phyloP scores from a whole-genome alignment of 1,140 invertebrate genomes.

The Trissolcus basalis region DNA sequence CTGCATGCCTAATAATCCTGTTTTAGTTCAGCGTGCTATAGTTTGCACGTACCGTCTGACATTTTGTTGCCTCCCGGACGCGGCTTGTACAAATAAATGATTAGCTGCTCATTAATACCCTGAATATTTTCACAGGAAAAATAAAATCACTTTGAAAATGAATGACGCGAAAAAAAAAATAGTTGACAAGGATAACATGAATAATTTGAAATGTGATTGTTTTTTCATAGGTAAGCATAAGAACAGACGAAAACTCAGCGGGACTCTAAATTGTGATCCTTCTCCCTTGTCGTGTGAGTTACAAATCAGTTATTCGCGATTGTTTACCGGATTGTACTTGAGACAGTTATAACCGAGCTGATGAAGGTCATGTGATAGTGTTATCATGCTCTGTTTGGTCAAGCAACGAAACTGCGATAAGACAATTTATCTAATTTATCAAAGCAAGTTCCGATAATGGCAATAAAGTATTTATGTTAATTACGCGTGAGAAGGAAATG shows the following conservation, averaged over 20 bases:
- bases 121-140: constrained; percentile 9
- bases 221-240: too few species aligned
- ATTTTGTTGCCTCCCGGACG: constrained; percentile 27
- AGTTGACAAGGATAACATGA: background rate
- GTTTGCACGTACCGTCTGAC: constrained; percentile 42
- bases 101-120: constrained; percentile 25
- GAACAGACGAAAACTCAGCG: too few species aligned
- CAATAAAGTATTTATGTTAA: constrained; percentile 20
- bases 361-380: constrained; percentile 24
- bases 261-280: too few species aligned
- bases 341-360: constrained; percentile 14
- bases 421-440: constrained; percentile 29
- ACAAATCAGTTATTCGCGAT: background rate
- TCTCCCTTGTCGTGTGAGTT: too few species aligned
- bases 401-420: constrained; percentile 8
- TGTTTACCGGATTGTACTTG: background rate
- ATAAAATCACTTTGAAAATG: background rate
- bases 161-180: background rate
- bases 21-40: constrained; percentile 33
- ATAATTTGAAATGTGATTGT: background rate
- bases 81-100: constrained; percentile 41
- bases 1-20: constrained; percentile 63
- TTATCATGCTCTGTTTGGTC: constrained; percentile 8
- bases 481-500: background rate
- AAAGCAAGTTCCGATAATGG: constrained; percentile 10